Evolutionary conservation across 2,113 vertebrate species (phyloP), one percentile per base, ranked within the genome.

Genomic region (Turdus rufiventris): DNA sequence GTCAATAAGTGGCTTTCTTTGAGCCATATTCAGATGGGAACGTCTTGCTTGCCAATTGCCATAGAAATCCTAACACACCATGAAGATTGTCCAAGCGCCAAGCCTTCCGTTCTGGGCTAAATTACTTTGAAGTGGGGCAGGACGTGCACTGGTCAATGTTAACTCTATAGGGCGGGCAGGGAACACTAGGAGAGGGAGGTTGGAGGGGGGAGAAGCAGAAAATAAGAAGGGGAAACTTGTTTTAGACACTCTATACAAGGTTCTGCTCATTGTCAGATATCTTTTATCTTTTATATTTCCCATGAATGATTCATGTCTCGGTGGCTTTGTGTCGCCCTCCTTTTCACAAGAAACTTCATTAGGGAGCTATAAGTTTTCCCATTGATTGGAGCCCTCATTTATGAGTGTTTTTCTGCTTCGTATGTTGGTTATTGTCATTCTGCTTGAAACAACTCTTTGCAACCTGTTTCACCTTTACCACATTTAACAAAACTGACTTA

Each of bases 271-370:
- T 99, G 98, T 99, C 97, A 98, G 97, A 96, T 98, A 98, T 98
- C 98, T 99, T 99, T 99, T 98, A 98, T 99, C 98, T 98, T 98
- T 98, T 98, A 98, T 99, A 98, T 99, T 98, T 98, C 97, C 98
- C 99, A 99, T 99, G 98, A 99, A 99, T 98, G 98, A 99, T 98
- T 99, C 98, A 98, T 98, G 98, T 98, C 97, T 98, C 93, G 81
- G 97, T 97, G 97, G 98, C 98, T 98, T 98, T 99, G 98, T 98
- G 96, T 97, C 85, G 97, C 96, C 88, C 97, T 97, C 94, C 97
- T 97, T 98, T 99, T 98, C 98, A 98, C 97, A 95, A 97, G 97
- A 98, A 98, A 98, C 97, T 98, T 98, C 98, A 98, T 98, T 98
- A 98, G 98, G 97, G 98, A 98, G 97, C 98, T 98, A 96, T 98